phyloP scores from a whole-genome alignment of 2,888 invertebrate species.

The Phyllotreta cruciferae region DNA sequence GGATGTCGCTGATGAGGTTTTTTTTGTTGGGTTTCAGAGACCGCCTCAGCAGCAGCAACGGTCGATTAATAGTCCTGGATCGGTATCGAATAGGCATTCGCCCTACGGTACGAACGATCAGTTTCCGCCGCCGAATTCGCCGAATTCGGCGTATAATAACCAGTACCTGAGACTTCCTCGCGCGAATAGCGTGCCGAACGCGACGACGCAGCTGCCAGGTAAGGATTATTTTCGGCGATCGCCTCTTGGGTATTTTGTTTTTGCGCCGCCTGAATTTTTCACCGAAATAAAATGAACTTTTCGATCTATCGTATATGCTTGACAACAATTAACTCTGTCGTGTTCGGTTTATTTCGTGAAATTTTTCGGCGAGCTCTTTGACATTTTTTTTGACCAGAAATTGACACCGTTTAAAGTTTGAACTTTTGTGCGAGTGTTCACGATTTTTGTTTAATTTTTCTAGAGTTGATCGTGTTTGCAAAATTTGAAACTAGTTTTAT shows the following conservation, averaged over 20 bases:
- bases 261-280: no score
- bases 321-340: no score
- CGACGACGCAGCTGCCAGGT: slow-evolving; percentile 69
- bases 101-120: slow-evolving; percentile 62
- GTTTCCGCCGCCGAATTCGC: slow-evolving; percentile 62
- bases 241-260: no score
- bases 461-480: slow-evolving; percentile 29
- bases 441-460: slow-evolving; percentile 26
- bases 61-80: slow-evolving; percentile 63
- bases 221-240: slow-evolving; percentile 42
- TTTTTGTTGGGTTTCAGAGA: slow-evolving; percentile 43
- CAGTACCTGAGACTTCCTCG: slow-evolving; percentile 67
- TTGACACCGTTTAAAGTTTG: slow-evolving; percentile 24
- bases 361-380: slow-evolving; percentile 8
- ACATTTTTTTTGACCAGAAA: slow-evolving; percentile 13
- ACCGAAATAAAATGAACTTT: no score
- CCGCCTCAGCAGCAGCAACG: slow-evolving; percentile 55
- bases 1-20: neutral
- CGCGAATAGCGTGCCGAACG: slow-evolving; percentile 65
- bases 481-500: slow-evolving; percentile 14
- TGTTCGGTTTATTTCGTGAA: neutral
- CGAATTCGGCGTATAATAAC: slow-evolving; percentile 62
- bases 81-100: slow-evolving; percentile 64
- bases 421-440: slow-evolving; percentile 29
- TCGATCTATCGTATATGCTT: no score